Evolutionary conservation across 2,888 invertebrate species (phyloP).

Genomic region (Malthinus seriepunctatus): DNA sequence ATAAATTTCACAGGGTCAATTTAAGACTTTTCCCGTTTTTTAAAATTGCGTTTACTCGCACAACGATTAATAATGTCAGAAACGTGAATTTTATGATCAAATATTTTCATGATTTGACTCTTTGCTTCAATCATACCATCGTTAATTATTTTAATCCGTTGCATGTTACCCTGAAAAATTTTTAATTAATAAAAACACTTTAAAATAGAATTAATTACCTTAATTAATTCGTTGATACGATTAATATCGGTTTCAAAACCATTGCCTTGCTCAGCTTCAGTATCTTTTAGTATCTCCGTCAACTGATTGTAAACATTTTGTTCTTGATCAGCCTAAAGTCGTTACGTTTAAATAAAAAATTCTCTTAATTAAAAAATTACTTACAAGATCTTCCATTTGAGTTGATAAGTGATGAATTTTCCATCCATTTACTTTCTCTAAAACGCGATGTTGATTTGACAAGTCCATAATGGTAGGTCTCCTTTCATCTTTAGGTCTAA

Average conservation of each 20-base stretch:
- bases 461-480: conserved; percentile 85
- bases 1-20: conserved; percentile 4
- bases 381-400: conserved; percentile 91
- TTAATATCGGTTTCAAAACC: conserved; percentile 51
- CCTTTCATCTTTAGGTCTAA: conserved; percentile 85
- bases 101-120: conserved; percentile 84
- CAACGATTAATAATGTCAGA: conserved; percentile 88
- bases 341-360: too few species aligned
- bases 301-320: conserved; percentile 54
- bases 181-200: background rate
- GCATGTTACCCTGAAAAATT: conserved; percentile 82
- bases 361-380: conserved; percentile 28
- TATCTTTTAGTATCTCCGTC: conserved; percentile 50
- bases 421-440: conserved; percentile 92
- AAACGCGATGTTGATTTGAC: conserved; percentile 84
- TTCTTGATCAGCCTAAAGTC: conserved; percentile 58
- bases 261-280: conserved; percentile 50
- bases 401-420: conserved; percentile 90
- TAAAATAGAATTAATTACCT: conserved; percentile 53
- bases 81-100: conserved; percentile 88
- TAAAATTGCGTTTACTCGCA: conserved; percentile 88
- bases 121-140: conserved; percentile 91
- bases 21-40: conserved; percentile 79
- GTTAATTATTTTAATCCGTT: conserved; percentile 89
- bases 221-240: conserved; percentile 63